phyloP scores from a whole-genome alignment of 2,888 invertebrate species.

The Drosophila aldrichi region DNA sequence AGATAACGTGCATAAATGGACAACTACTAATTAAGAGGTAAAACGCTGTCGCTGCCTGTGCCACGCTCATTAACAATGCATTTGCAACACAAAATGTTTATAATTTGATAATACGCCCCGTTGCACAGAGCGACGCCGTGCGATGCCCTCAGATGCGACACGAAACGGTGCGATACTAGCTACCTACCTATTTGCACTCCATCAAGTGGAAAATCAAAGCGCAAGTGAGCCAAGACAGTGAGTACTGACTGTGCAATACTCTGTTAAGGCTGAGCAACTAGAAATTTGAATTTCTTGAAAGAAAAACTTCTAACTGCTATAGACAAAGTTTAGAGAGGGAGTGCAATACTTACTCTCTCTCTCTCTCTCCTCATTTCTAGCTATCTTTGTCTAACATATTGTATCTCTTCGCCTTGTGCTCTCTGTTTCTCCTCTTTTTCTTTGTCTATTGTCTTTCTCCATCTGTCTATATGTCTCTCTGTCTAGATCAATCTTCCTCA shows the following conservation, averaged over 20 bases:
- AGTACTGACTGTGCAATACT: neutral
- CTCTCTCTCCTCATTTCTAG: too few species aligned
- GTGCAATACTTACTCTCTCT: neutral
- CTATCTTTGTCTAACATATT: neutral
- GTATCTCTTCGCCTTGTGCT: too few species aligned
- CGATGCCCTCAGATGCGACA: neutral
- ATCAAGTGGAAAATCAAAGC: slow-evolving; percentile 80
- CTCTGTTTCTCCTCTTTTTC: neutral
- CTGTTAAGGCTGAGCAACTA: neutral
- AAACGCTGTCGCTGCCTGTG: slow-evolving; percentile 22
- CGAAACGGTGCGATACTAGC: neutral
- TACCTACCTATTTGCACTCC: slow-evolving; percentile 66
- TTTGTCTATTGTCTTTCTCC: neutral
- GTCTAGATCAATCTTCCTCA: too few species aligned
- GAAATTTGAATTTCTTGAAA: neutral
- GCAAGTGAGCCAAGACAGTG: slow-evolving; percentile 24
- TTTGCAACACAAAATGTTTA: slow-evolving; percentile 58
- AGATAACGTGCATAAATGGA: slow-evolving; percentile 5
- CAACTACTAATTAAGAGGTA: slow-evolving; percentile 61
- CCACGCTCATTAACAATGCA: slow-evolving; percentile 63
- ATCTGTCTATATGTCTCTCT: neutral
- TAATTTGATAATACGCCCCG: slow-evolving; percentile 73
- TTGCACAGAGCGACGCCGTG: slow-evolving; percentile 44
- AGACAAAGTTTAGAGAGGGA: too few species aligned
- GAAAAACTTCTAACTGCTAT: too few species aligned